A percentile compares a stretch with the other conserved stretches of the same genome.
These are phyloP conservation scores for Eumaeus atala DNA, from an alignment of 1,140 invertebrate species.

Conservation along the genomic window DNA sequence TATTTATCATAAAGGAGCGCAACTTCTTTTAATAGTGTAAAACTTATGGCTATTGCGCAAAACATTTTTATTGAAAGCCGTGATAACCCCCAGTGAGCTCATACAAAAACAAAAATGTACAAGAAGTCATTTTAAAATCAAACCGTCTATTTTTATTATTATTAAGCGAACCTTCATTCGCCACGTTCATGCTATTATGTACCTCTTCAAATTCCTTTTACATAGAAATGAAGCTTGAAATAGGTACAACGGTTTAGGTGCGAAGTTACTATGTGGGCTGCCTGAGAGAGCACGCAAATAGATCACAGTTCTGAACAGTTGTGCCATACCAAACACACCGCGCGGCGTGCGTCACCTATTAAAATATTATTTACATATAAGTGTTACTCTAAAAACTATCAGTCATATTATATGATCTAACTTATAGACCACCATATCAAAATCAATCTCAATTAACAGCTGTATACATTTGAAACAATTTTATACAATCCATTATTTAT, in stretches of 20 bases:
- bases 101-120: no score
- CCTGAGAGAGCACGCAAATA: background rate
- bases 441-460: conserved; percentile 5
- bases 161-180: no score
- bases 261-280: no score
- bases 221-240: no score
- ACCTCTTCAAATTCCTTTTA: no score
- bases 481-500: conserved; percentile 8
- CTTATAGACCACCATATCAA: conserved; percentile 6
- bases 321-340: conserved; percentile 1
- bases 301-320: conserved; percentile 7
- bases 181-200: no score
- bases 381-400: conserved; percentile 9
- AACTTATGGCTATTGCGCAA: no score
- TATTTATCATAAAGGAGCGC: background rate
- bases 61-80: no score
- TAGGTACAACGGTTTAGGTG: no score
- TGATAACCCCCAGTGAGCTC: no score
- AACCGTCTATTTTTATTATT: no score
- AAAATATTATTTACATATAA: background rate
- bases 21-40: background rate
- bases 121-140: no score
- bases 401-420: conserved; percentile 4
- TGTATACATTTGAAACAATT: background rate
- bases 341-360: background rate